These are phyloP conservation scores for Gymnocephalus cernua DNA, from an alignment of 2,113 vertebrate genomes.

Conservation along the genomic window DNA sequence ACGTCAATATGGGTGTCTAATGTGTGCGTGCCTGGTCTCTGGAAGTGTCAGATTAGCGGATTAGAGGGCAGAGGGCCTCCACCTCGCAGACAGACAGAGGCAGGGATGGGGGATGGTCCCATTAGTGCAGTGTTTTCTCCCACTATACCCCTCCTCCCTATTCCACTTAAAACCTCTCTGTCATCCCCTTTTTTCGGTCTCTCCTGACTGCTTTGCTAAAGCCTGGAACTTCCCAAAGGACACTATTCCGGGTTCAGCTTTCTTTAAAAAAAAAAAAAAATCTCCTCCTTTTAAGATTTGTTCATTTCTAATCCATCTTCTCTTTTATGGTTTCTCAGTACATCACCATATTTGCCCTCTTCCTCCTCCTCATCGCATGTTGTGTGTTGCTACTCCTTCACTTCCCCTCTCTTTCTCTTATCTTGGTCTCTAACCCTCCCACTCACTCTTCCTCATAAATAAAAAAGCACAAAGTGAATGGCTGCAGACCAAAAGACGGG, in stretches of 20 bases:
- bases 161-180: conserved; percentile 13
- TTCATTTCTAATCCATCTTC: conserved; percentile 16
- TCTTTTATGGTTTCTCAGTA: conserved; percentile 5
- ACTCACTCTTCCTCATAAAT: conserved; percentile 17
- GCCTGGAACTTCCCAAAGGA: conserved; percentile 2
- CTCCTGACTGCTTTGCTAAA: conserved; percentile 16
- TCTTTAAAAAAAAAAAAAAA: background rate
- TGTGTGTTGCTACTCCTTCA: conserved; percentile 22
- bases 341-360: conserved; percentile 18
- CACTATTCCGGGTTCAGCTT: background rate
- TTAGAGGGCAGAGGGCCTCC: conserved; percentile 55
- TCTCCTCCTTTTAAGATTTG: conserved; percentile 7
- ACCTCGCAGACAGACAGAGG: conserved; percentile 37
- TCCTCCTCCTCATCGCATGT: conserved; percentile 6
- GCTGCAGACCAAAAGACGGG: background rate
- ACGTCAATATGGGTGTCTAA: conserved; percentile 55
- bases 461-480: conserved; percentile 37
- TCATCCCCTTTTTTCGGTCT: conserved; percentile 1
- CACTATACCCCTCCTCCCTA: background rate
- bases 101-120: conserved; percentile 24
- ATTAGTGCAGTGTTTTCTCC: conserved; percentile 25
- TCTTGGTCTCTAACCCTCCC: conserved; percentile 21
- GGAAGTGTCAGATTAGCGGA: conserved; percentile 78
- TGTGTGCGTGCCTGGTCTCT: conserved; percentile 58
- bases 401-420: background rate